Evolutionary conservation across 2,888 invertebrate genomes (phyloP).

Genomic region (Dynastes hyllus): DNA sequence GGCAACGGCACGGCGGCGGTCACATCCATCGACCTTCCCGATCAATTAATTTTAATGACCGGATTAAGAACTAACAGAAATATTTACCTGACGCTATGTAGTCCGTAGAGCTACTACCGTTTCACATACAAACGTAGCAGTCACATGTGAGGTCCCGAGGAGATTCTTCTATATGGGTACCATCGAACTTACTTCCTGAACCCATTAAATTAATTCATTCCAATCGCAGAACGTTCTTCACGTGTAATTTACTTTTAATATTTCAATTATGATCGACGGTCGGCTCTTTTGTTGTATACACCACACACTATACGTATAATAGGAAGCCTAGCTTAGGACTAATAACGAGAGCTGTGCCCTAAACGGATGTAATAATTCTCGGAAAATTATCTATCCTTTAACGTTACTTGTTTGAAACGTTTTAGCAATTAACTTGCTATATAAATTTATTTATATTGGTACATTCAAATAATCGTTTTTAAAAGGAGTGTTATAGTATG

Average conservation of each 20-base stretch:
- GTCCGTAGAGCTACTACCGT: conserved; percentile 55
- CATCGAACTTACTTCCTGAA: conserved; percentile 58
- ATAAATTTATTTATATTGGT: not conserved
- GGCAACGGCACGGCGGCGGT: not conserved
- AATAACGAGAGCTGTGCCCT: not conserved
- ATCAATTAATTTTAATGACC: conserved; percentile 52
- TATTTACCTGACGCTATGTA: conserved; percentile 53
- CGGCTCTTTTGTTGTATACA: conserved; percentile 16
- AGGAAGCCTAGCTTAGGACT: not conserved
- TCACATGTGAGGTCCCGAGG: conserved; percentile 57
- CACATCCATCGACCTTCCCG: conserved; percentile 22
- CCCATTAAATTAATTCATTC: conserved; percentile 57
- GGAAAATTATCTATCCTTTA: not conserved
- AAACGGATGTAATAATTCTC: conserved; percentile 36
- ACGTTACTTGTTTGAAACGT: conserved; percentile 4
- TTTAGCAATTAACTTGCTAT: not conserved
- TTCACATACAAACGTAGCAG: conserved; percentile 54
- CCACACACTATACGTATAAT: not conserved
- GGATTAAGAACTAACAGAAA: conserved; percentile 48
- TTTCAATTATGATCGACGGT: conserved; percentile 38
- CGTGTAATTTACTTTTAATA: conserved; percentile 40
- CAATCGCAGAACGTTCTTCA: conserved; percentile 29
- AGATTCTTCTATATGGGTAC: conserved; percentile 50
- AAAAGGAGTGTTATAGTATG: not conserved
- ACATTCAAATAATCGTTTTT: not conserved